A percentile compares a stretch with the other conserved stretches of the same genome.
phyloP scores from a whole-genome alignment of 2,113 vertebrate genomes.

The Gnathonemus longibarbis region DNA sequence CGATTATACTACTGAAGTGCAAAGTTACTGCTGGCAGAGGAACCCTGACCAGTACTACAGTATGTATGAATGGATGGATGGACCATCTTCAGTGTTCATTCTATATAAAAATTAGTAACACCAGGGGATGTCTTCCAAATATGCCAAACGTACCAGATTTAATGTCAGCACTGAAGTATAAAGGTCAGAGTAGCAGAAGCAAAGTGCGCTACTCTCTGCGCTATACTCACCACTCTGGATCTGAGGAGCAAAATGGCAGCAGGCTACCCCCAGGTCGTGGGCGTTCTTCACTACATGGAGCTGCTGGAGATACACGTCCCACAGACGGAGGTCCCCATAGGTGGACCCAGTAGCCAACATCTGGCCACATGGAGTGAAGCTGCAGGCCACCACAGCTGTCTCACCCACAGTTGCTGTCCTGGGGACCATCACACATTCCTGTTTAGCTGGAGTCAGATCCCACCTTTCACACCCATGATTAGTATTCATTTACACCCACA shows the following conservation, averaged over 20 bases:
- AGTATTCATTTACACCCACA: not conserved
- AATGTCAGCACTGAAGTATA: not conserved
- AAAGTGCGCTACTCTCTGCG: not conserved
- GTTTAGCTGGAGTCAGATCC: not conserved
- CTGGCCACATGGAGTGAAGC: constrained; percentile 69
- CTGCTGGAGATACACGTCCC: constrained; percentile 69
- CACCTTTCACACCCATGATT: not conserved
- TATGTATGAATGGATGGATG: not conserved
- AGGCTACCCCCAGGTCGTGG: constrained; percentile 86
- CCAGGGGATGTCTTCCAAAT: not conserved
- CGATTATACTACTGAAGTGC: not conserved
- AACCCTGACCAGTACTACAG: not conserved
- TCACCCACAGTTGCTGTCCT: constrained; percentile 75
- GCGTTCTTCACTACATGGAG: constrained; percentile 73
- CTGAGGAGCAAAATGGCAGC: constrained; percentile 72
- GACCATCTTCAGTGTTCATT: not conserved
- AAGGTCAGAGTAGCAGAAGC: not conserved
- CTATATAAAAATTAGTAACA: not conserved
- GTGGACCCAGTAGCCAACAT: constrained; percentile 82
- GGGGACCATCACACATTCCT: constrained; percentile 33
- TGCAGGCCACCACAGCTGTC: constrained; percentile 81
- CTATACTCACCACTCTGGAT: constrained; percentile 35
- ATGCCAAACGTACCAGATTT: not conserved
- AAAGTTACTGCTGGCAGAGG: not conserved
- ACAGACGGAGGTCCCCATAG: constrained; percentile 76